A percentile compares a stretch with the other conserved stretches of the same genome.
Evolutionary conservation across 2,888 invertebrate species (phyloP).

Genomic region (Brachypalpus laphriformis): DNA sequence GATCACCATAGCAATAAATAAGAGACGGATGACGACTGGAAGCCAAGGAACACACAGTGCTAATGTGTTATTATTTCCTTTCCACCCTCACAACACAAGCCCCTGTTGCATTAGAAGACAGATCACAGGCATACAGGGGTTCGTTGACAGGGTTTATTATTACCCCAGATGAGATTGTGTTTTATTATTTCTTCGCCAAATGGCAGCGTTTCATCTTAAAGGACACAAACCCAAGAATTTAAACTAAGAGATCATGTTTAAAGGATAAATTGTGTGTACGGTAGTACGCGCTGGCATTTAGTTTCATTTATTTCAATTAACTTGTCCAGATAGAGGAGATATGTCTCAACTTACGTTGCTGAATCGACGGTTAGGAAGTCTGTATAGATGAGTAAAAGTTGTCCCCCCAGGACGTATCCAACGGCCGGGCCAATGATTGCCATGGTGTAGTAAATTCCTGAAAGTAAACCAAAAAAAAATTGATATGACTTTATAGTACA

Average conservation of each 20-base stretch:
- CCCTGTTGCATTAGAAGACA: constrained; percentile 57
- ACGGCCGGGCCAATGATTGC: constrained; percentile 92
- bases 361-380: constrained; percentile 88
- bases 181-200: constrained; percentile 35
- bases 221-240: constrained; percentile 13
- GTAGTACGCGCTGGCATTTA: constrained; percentile 25
- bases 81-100: constrained; percentile 19
- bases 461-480: constrained; percentile 75
- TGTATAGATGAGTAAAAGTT: constrained; percentile 90
- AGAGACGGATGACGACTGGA: constrained; percentile 50
- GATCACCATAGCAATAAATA: constrained; percentile 69
- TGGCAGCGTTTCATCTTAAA: constrained; percentile 30
- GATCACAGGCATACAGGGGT: constrained; percentile 14
- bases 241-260: constrained; percentile 58
- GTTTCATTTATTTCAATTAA: constrained; percentile 69
- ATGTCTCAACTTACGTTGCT: constrained; percentile 85
- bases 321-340: constrained; percentile 6
- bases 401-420: constrained; percentile 93
- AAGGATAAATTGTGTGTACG: constrained; percentile 14
- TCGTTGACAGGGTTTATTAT: constrained; percentile 69
- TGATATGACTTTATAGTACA: constrained; percentile 1
- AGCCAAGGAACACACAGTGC: constrained; percentile 18
- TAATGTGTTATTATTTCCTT: constrained; percentile 68
- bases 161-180: constrained; percentile 69
- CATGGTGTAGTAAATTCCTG: constrained; percentile 92